A percentile compares a stretch with the other conserved stretches of the same genome.
Conservation (phyloP, 2,113 vertebrate genomes). For the Brachirus orientalis region DNA sequence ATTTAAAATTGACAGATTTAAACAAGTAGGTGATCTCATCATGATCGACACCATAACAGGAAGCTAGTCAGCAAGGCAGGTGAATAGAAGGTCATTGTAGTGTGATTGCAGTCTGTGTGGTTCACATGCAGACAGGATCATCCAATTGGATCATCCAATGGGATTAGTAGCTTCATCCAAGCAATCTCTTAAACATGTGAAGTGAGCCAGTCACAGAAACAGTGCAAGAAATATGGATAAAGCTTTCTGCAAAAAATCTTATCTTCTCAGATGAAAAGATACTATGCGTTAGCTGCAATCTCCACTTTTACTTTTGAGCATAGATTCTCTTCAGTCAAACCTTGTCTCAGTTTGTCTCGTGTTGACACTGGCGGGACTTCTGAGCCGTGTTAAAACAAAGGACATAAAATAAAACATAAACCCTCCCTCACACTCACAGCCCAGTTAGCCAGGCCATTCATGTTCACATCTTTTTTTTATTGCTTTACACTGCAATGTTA, state of each 20-base stretch:
- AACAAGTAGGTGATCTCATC: conserved; percentile 31
- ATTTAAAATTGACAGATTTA: no score
- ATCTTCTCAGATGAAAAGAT: not conserved
- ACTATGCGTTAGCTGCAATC: not conserved
- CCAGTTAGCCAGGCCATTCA: conserved; percentile 61
- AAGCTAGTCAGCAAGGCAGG: conserved; percentile 29
- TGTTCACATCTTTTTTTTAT: conserved; percentile 61
- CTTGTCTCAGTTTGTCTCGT: conserved; percentile 11
- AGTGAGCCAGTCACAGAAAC: no score
- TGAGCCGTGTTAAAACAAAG: conserved; percentile 43
- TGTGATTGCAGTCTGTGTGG: conserved; percentile 59
- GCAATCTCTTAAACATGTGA: conserved; percentile 57
- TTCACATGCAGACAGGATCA: conserved; percentile 63
- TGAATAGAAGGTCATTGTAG: conserved; percentile 63
- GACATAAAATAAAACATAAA: conserved; percentile 52
- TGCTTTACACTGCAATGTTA: conserved; percentile 45
- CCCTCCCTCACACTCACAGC: conserved; percentile 32
- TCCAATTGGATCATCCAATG: conserved; percentile 65
- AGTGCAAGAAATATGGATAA: not conserved
- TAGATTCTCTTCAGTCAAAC: conserved; percentile 22
- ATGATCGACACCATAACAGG: not conserved
- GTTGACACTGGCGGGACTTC: conserved; percentile 57
- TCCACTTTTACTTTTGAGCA: conserved; percentile 13
- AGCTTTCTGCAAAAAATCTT: not conserved
- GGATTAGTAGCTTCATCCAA: conserved; percentile 48